phyloP scores from a whole-genome alignment of 1,140 invertebrate species.

The Argopecten irradians region DNA sequence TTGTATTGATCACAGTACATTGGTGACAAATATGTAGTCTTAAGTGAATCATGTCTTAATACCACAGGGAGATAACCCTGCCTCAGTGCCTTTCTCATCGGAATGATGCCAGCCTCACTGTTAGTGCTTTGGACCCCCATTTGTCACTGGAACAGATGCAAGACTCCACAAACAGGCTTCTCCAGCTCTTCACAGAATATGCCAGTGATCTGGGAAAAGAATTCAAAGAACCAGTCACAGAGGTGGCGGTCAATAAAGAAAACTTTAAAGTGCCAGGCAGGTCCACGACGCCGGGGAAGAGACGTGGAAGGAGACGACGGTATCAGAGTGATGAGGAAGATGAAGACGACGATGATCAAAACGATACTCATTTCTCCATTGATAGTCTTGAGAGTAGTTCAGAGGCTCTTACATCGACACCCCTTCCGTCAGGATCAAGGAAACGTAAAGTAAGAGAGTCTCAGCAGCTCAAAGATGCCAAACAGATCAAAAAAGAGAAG shows the following conservation, averaged over 20 bases:
- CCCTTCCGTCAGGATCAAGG: not conserved
- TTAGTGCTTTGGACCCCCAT: constrained; percentile 10
- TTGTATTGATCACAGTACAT: no score
- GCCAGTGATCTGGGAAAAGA: not conserved
- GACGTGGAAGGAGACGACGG: not conserved
- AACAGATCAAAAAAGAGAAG: not conserved
- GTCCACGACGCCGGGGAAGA: not conserved
- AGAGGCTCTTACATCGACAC: not conserved
- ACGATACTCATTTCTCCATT: not conserved
- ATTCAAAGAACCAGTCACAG: not conserved
- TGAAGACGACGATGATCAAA: not conserved
- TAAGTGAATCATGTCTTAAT: not conserved
- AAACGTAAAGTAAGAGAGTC: not conserved
- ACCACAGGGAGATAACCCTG: not conserved
- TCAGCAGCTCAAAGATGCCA: not conserved
- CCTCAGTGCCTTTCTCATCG: constrained; percentile 5
- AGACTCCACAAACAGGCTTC: not conserved
- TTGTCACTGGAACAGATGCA: constrained; percentile 29
- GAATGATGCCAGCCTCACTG: not conserved
- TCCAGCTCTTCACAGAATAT: constrained; percentile 24
- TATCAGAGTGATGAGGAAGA: not conserved
- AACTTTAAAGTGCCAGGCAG: not conserved
- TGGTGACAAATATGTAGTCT: no score
- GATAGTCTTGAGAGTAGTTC: not conserved
- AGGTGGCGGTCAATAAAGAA: not conserved